Conservation (phyloP, 2,113 vertebrate species). For the Neodontobutis hainanensis region DNA sequence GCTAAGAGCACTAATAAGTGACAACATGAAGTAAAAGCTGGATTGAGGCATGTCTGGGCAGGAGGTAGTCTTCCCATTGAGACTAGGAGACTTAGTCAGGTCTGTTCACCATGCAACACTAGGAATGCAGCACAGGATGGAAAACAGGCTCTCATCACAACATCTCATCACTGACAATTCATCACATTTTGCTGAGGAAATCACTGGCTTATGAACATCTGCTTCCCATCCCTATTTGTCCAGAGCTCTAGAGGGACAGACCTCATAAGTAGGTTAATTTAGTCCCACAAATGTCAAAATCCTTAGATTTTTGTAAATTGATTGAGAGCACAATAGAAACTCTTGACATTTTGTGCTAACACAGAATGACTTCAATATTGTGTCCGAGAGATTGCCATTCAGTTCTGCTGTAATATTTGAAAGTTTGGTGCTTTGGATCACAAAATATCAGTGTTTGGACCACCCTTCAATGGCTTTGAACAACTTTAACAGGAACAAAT, state of each 20-base stretch:
- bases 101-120: constrained; percentile 28
- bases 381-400: neutral
- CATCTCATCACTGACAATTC: constrained; percentile 59
- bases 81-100: constrained; percentile 25
- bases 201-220: constrained; percentile 58
- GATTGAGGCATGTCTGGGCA: constrained; percentile 46
- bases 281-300: neutral
- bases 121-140: constrained; percentile 36
- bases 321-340: neutral
- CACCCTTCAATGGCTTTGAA: constrained; percentile 18
- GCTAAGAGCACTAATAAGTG: constrained; percentile 39
- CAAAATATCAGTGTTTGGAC: constrained; percentile 54
- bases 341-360: constrained; percentile 2
- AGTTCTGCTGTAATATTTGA: constrained; percentile 19
- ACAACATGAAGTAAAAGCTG: constrained; percentile 21
- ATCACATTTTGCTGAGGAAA: constrained; percentile 56
- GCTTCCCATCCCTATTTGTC: constrained; percentile 42
- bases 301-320: neutral
- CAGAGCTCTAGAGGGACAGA: constrained; percentile 9
- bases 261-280: neutral
- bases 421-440: constrained; percentile 42
- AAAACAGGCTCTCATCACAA: constrained; percentile 63
- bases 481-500: too few relatives aligned
- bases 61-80: constrained; percentile 32
- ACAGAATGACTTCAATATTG: constrained; percentile 3